Evolutionary conservation across 1,140 invertebrate species (phyloP).

Genomic region (Cecropterus lyciades): DNA sequence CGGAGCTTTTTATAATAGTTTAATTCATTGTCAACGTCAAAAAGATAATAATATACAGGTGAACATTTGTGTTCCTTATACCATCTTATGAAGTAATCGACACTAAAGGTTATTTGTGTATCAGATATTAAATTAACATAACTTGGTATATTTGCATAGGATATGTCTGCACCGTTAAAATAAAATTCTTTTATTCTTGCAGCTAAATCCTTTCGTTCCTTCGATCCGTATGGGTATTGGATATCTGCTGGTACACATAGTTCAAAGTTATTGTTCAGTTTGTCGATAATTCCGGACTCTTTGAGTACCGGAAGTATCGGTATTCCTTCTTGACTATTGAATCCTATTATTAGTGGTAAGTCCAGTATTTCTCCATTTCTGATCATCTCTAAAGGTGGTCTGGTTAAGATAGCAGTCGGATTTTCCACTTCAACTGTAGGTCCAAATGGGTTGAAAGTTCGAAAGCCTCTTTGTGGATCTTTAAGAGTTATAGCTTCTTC

Average conservation of each 20-base stretch:
- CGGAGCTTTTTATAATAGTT: conserved; percentile 42
- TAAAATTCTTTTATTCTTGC: conserved; percentile 41
- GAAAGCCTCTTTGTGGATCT: conserved; percentile 6
- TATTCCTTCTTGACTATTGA: conserved; percentile 45
- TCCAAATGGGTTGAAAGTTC: conserved; percentile 33
- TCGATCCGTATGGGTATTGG: conserved; percentile 43
- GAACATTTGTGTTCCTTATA: conserved; percentile 36
- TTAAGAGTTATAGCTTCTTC: not conserved
- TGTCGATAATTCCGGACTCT: conserved; percentile 16
- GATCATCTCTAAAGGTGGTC: conserved; percentile 36
- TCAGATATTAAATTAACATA: conserved; percentile 42
- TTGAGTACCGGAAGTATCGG: conserved; percentile 33
- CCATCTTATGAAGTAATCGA: conserved; percentile 35
- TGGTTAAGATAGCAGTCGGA: conserved; percentile 37
- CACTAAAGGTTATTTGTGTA: conserved; percentile 35
- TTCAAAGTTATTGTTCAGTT: conserved; percentile 38
- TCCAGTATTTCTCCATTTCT: conserved; percentile 35
- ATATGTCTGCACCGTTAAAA: conserved; percentile 36
- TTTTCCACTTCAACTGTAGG: conserved; percentile 40
- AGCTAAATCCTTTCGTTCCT: conserved; percentile 36
- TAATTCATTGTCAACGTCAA: conserved; percentile 42
- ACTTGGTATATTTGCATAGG: conserved; percentile 27
- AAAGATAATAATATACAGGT: conserved; percentile 43
- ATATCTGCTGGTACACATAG: conserved; percentile 44
- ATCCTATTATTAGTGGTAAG: conserved; percentile 39